phyloP scores from a whole-genome alignment of 2,888 invertebrate genomes.

The Phasia obesa region DNA sequence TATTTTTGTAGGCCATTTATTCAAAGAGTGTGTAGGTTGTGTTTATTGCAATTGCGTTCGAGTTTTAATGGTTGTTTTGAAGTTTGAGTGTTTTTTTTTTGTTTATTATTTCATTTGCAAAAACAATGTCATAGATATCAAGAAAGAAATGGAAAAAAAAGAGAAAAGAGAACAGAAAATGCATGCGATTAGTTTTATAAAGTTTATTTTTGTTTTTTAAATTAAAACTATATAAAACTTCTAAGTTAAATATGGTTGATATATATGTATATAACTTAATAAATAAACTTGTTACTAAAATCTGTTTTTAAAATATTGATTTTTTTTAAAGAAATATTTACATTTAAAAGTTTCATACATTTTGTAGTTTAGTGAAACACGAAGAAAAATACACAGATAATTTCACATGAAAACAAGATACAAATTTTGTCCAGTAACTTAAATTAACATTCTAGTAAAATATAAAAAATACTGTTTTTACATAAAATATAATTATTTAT shows the following conservation, averaged over 20 bases:
- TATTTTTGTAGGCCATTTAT: slow-evolving; percentile 30
- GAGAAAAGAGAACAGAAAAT: slow-evolving; percentile 81
- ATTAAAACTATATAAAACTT: slow-evolving; percentile 45
- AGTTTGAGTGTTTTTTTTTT: slow-evolving; percentile 45
- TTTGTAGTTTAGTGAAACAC: no score
- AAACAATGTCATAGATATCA: slow-evolving; percentile 73
- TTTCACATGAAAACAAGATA: slow-evolving; percentile 7
- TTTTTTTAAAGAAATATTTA: slow-evolving; percentile 66
- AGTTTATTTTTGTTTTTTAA: slow-evolving; percentile 48
- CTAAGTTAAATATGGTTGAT: slow-evolving; percentile 33
- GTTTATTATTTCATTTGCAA: slow-evolving; percentile 42
- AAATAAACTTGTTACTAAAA: slow-evolving; percentile 13
- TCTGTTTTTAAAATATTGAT: slow-evolving; percentile 25
- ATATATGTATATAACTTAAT: no score
- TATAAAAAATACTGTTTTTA: neutral
- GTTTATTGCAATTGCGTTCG: slow-evolving; percentile 46
- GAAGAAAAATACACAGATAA: slow-evolving; percentile 26
- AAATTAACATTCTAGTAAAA: neutral
- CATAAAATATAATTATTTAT: neutral
- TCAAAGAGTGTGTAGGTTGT: neutral
- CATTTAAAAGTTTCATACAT: slow-evolving; percentile 62
- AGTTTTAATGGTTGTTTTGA: slow-evolving; percentile 26
- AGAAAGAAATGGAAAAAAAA: slow-evolving; percentile 79
- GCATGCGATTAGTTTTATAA: slow-evolving; percentile 81
- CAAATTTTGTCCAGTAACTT: neutral